Evolutionary conservation across 1,140 invertebrate genomes (phyloP), one percentile per base, ranked within the genome.

Genomic region (Cherax quadricarinatus): DNA sequence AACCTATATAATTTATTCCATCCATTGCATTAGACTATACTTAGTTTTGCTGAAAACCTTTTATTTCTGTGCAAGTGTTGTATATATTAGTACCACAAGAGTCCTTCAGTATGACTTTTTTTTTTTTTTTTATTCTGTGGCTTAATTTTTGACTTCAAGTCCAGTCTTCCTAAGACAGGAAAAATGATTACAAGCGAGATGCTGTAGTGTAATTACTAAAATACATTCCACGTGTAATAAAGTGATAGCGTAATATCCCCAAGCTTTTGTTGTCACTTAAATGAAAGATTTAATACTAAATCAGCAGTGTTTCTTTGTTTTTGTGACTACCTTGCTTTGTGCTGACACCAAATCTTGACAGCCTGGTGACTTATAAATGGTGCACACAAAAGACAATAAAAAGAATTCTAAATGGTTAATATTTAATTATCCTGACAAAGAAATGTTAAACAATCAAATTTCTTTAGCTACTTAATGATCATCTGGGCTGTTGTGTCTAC

Each of bases 351-450:
- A 60, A 57, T 60, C 24, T n/a, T 83, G 48, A 86, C 24, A 86
- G 41, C 66, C 84, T 86, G 84, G 84, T 86, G 84, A 86, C 84
- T 86, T 86, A 86, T 86, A 62, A 41, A 86, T 86, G 84, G 84
- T 86, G 84, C 84, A 86, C 84, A 86, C 84, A 86, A 86, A 86
- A 86, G 84, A 86, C 84, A 86, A 86, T 86, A 86, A 86, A 86
- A 83, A 81, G 79, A 83, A 83, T 6, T 73, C 24, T 73, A n/a
- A 24, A 73, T 30, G 62, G 12, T 10, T 57, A 57, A 57, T 57
- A 9, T 57, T 57, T 12, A 57, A 9, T 57, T 57, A 57, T 12
- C 53, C 12, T 57, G 53, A 57, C 6, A 12, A 57, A 57, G 53
- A n/a, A n/a, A n/a, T n/a, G n/a, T n/a, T n/a, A n/a, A n/a, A n/a